Percentiles rank a stretch among this genome's conserved stretches.
These are phyloP conservation scores for Dallia pectoralis DNA, from an alignment of 2,797 vertebrate genomes.

Conservation along the genomic window DNA sequence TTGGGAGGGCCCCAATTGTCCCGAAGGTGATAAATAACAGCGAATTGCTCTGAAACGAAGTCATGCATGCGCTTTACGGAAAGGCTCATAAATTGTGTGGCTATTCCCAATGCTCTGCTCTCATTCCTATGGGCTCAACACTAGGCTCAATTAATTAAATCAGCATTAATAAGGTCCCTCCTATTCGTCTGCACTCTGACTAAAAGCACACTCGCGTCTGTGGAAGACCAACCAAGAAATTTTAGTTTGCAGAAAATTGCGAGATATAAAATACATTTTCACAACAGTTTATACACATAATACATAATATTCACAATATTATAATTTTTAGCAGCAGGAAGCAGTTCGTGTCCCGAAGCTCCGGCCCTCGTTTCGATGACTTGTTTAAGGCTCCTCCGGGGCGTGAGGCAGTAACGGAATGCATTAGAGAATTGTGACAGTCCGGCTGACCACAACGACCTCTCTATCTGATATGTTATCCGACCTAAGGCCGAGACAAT, in stretches of 20 bases:
- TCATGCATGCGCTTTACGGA: slow-evolving; percentile 3
- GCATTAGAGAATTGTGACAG: slow-evolving; percentile 52
- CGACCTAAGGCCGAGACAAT: slow-evolving; percentile 64
- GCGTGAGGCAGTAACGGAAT: slow-evolving; percentile 51
- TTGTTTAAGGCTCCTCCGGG: slow-evolving; percentile 52
- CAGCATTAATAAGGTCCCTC: slow-evolving; percentile 8
- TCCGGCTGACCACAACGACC: slow-evolving; percentile 55
- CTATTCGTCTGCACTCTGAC: background rate
- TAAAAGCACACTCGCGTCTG: background rate
- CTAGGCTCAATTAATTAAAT: slow-evolving; percentile 33
- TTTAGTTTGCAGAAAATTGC: background rate
- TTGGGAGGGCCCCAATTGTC: background rate
- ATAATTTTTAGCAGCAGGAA: too few species aligned
- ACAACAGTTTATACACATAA: background rate
- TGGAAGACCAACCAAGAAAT: background rate
- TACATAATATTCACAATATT: too few species aligned
- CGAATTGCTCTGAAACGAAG: slow-evolving; percentile 3
- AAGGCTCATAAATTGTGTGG: slow-evolving; percentile 10
- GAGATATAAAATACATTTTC: background rate
- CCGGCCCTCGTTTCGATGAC: slow-evolving; percentile 34
- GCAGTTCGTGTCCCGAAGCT: slow-evolving; percentile 48
- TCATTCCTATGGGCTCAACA: slow-evolving; percentile 30
- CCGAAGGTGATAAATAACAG: slow-evolving; percentile 25
- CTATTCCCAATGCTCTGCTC: slow-evolving; percentile 16
- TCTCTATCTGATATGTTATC: slow-evolving; percentile 57